Conservation (phyloP, 2,113 vertebrate species). For the Holacanthus passer region DNA sequence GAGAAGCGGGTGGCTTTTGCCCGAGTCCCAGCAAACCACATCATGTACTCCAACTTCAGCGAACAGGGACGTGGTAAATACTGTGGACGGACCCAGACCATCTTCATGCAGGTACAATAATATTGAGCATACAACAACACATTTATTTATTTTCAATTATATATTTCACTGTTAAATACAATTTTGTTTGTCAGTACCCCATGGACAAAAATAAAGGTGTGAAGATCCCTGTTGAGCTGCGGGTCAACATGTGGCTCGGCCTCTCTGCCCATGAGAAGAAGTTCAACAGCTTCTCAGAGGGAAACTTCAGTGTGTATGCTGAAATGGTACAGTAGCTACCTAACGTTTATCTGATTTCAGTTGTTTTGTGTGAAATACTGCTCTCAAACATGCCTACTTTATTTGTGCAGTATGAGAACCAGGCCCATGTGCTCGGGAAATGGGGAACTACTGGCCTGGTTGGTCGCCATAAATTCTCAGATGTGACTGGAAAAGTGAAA, state of each 20-base stretch:
- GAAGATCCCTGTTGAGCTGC: constrained; percentile 91
- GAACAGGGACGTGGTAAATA: constrained; percentile 90
- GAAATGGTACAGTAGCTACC: constrained; percentile 86
- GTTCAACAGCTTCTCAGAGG: constrained; percentile 92
- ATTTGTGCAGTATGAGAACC: constrained; percentile 93
- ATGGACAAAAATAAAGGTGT: constrained; percentile 90
- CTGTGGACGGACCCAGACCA: constrained; percentile 92
- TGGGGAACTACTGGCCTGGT: constrained; percentile 97
- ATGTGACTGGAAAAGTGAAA: constrained; percentile 97
- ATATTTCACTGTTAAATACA: not conserved
- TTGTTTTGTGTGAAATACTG: not conserved
- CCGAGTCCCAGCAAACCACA: constrained; percentile 90
- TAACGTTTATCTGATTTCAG: not conserved
- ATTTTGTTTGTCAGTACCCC: constrained; percentile 88
- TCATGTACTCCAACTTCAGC: constrained; percentile 90
- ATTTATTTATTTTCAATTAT: not conserved
- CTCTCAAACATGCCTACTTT: not conserved
- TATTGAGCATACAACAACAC: not conserved
- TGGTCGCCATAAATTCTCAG: constrained; percentile 95
- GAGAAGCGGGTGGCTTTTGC: constrained; percentile 94
- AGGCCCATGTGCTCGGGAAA: constrained; percentile 93
- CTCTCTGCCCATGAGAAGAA: constrained; percentile 92
- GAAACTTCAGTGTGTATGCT: constrained; percentile 94
- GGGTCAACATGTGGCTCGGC: constrained; percentile 96
- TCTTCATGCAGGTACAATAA: constrained; percentile 91